Percentiles rank a stretch among this genome's conserved stretches.
These are phyloP conservation scores for human (Homo sapiens) DNA, from an alignment of 2,113 vertebrate species.

Conservation along the genomic window DNA sequence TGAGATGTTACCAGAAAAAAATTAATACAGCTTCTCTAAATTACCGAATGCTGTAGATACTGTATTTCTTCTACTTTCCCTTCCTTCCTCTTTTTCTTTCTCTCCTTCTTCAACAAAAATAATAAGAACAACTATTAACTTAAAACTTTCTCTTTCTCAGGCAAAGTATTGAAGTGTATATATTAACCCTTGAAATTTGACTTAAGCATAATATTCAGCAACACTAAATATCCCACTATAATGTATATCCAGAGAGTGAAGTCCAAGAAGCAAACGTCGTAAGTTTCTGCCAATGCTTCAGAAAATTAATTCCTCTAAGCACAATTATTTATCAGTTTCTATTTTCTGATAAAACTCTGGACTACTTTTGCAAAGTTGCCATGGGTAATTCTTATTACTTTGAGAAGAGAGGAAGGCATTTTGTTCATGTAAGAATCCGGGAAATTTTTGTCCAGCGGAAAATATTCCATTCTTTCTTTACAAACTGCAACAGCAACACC, in stretches of 20 bases:
- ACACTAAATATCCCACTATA: no score
- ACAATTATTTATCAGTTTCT: background rate
- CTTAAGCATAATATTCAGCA: background rate
- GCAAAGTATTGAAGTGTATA: background rate
- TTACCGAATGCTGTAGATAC: background rate
- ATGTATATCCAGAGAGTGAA: background rate
- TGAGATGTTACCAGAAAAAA: background rate
- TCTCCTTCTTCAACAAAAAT: background rate
- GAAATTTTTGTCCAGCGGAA: conserved; percentile 42
- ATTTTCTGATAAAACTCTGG: background rate
- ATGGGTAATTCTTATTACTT: background rate
- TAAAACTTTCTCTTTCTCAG: background rate
- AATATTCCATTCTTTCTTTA: conserved; percentile 32
- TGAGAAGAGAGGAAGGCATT: background rate
- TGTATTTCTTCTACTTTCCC: background rate
- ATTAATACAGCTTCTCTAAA: background rate
- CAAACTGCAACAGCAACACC: background rate
- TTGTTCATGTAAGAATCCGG: background rate
- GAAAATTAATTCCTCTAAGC: background rate
- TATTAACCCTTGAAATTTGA: background rate
- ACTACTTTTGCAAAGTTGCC: background rate
- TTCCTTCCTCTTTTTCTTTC: background rate
- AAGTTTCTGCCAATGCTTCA: background rate
- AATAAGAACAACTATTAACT: background rate
- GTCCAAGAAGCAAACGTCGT: background rate